A percentile compares a stretch with the other conserved stretches of the same genome.
These are phyloP conservation scores for Peromyscus melanophrys DNA, from an alignment of 2,797 vertebrate genomes.

Conservation along the genomic window DNA sequence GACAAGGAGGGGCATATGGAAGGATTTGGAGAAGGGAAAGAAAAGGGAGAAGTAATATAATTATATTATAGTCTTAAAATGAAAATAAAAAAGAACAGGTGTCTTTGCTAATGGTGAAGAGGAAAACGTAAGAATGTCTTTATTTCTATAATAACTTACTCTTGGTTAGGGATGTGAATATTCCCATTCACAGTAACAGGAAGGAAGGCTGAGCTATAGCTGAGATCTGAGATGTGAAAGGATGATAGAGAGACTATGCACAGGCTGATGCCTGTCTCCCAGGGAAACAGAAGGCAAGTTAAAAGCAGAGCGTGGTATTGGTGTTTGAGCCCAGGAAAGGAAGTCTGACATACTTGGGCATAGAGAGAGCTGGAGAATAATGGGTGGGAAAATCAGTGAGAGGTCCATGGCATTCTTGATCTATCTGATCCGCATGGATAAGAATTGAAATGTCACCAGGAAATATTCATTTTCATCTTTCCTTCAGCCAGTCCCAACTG, in stretches of 20 bases:
- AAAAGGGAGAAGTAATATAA: neutral
- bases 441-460: neutral
- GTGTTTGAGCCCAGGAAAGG: neutral
- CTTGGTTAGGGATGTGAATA: neutral
- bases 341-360: neutral
- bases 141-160: neutral
- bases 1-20: neutral
- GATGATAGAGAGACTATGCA: neutral
- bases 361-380: neutral
- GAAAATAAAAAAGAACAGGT: neutral
- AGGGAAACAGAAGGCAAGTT: neutral
- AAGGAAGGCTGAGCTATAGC: neutral
- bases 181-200: neutral
- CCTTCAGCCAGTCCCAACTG: neutral
- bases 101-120: neutral
- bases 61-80: neutral
- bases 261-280: neutral
- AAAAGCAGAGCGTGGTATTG: neutral
- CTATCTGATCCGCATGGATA: neutral
- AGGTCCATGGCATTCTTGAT: no score
- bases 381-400: neutral
- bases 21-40: neutral
- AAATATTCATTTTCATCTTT: neutral
- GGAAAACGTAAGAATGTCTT: neutral
- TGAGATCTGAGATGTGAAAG: neutral